Percentiles rank a stretch among this genome's conserved stretches.
These are phyloP conservation scores for Heliconius cydno DNA, from an alignment of 2,888 invertebrate genomes.

Conservation along the genomic window DNA sequence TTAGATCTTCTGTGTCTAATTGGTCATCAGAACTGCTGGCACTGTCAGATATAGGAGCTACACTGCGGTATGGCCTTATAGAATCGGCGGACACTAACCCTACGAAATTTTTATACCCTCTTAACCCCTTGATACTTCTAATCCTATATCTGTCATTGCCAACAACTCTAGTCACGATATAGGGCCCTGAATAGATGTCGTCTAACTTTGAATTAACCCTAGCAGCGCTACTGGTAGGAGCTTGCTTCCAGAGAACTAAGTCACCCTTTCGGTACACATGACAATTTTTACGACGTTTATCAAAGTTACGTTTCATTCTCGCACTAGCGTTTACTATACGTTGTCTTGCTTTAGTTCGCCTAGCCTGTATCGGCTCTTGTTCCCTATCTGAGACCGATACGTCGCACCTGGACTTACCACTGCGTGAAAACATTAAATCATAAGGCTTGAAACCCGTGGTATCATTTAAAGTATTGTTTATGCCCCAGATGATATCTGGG, in stretches of 20 bases:
- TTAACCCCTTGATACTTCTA: too few species aligned
- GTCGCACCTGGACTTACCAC: too few species aligned
- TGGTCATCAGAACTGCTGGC: slow-evolving; percentile 33
- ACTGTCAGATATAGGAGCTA: slow-evolving; percentile 38
- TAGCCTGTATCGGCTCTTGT: too few species aligned
- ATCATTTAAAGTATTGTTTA: slow-evolving; percentile 49
- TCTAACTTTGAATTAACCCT: slow-evolving; percentile 29
- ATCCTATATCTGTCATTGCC: too few species aligned
- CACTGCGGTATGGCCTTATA: slow-evolving; percentile 48
- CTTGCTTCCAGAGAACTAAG: slow-evolving; percentile 47
- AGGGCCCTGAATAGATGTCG: too few species aligned
- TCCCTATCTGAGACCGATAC: too few species aligned
- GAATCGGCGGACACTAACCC: slow-evolving; percentile 44
- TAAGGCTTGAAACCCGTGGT: slow-evolving; percentile 42
- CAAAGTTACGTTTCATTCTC: slow-evolving; percentile 46
- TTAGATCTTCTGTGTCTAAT: too few species aligned
- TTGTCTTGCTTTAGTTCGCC: too few species aligned
- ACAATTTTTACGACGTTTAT: slow-evolving; percentile 42
- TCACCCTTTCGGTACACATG: slow-evolving; percentile 46
- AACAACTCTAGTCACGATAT: too few species aligned
- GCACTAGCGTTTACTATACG: too few species aligned
- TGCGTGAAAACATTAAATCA: slow-evolving; percentile 37
- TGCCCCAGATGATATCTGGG: slow-evolving; percentile 50
- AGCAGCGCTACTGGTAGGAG: slow-evolving; percentile 40
- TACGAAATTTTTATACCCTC: slow-evolving; percentile 42